Evolutionary conservation across 2,797 vertebrate genomes (phyloP), one percentile per base, ranked within the genome.

Genomic region (Rhinella marina): DNA sequence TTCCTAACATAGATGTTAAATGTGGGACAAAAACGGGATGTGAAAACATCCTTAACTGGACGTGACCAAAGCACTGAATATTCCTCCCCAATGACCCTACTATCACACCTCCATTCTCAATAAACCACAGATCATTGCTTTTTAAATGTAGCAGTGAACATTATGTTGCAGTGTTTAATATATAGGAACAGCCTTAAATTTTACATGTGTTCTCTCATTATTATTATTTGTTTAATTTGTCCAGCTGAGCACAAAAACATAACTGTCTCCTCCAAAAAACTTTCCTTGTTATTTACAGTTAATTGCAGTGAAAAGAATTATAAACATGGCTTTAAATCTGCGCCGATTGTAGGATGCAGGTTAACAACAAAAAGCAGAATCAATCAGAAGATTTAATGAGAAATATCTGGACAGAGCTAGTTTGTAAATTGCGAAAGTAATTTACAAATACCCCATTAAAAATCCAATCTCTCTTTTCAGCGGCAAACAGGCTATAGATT

Each of bases 391-490:
- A 80, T 66, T 76, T 82, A 85, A 88, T 86, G 88, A 70, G 83
- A 73, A 85, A 54, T 75, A 75, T 85, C 82, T 86, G 73, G 88
- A 72, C 59, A 76, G 72, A 89, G 85, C 76, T 83, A 79, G 79
- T 89, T 89, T 89, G 80, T 89, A 85, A 89, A 86, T 83, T 86
- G 61, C 59, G 41, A 89, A 79, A 83, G 84, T 83, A 82, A 89
- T 89, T 89, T 89, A 82, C 84, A 89, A 89, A 89, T 86, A 77
- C 52, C 79, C 61, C 73, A 89, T 89, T 89, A 89, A 89, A 89
- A 89, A 89, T 89, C 61, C 88, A 89, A 89, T 89, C 88, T 89
- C 54, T 59, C 19, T 83, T 78, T 89, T 86, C 72, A n/a, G 80
- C 80, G 32, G 61, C 62, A 89, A 86, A 54, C 80, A 70, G 79